Evolutionary conservation across 1,140 invertebrate species (phyloP), one percentile per base, ranked within the genome.

Genomic region (Eubasilissa regina): DNA sequence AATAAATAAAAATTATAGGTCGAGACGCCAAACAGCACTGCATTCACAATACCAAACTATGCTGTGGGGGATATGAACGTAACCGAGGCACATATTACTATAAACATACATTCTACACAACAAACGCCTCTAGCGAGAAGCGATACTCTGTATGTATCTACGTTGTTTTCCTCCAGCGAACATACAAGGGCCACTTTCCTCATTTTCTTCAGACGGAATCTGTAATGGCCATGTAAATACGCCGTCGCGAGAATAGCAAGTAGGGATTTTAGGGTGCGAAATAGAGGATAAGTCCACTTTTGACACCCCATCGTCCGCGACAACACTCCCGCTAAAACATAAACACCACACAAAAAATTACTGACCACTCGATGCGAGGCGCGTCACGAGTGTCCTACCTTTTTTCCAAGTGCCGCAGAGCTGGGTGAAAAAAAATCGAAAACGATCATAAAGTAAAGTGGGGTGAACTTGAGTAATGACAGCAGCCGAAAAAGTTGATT

Each of bases 201-300:
- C 78, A 75, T 76, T 66, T 79, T 75, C 74, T 58, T 44, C 25
- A 62, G 9, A 17, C 62, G 56, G 74, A 80, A 76, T 80, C 70
- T 76, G 74, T 80, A 80, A 80, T 80, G 70, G 66, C 25, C 73
- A 80, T 80, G 78, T 80, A 80, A 80, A 80, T 73, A 75, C 74
- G 72, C 15, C 74, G 70, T 76, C 73, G 64, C 51, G 17, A 75
- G 73, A 80, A 80, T 80, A 60, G 56, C 78, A 76, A 76, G 78
- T 76, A 55, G 78, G 74, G 78, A 75, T 70, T 80, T 80, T 17
- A 45, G 15, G 12, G 48, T 6, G 48, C 4, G 48, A 55, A 25
- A 60, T 60, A 17, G 15, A 17, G 15, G 11, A 35, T 35, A 35
- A 73, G 12, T 53, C 45, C 13, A 51, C 58, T 62, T 43, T 21